These are phyloP conservation scores for Pyrgilauda ruficollis DNA, from an alignment of 2,113 vertebrate genomes.

Conservation along the genomic window DNA sequence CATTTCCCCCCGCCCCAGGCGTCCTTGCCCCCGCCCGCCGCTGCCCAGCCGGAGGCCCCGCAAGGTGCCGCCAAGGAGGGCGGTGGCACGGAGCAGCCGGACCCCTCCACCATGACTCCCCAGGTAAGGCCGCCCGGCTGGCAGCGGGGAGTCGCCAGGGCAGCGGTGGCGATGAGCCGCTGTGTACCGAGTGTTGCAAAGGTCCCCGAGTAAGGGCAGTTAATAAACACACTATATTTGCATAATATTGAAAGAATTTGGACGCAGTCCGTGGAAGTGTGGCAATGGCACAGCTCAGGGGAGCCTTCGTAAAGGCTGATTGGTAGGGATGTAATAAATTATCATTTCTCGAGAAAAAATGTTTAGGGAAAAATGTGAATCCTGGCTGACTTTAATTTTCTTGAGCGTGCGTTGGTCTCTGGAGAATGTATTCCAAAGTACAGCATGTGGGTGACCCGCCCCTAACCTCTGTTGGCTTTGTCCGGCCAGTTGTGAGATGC, in stretches of 20 bases:
- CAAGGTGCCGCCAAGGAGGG: slow-evolving; percentile 55
- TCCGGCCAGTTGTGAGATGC: background rate
- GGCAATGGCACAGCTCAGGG: background rate
- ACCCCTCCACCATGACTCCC: slow-evolving; percentile 79
- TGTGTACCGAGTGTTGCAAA: background rate
- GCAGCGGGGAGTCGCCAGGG: background rate
- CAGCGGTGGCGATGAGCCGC: background rate
- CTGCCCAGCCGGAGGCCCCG: slow-evolving; percentile 53
- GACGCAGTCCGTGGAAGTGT: background rate
- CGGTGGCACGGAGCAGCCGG: slow-evolving; percentile 60
- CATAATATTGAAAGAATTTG: background rate
- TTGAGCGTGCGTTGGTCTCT: background rate
- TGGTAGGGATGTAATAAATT: background rate
- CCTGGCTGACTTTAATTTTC: background rate
- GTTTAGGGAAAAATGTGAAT: background rate
- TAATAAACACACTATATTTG: background rate
- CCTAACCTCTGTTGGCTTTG: background rate
- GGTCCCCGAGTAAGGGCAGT: background rate
- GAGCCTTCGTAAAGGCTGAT: background rate
- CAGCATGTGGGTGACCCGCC: fast-evolving
- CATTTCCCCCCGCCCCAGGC: slow-evolving; percentile 47
- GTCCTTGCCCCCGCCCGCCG: slow-evolving; percentile 23
- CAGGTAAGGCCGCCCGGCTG: slow-evolving; percentile 78
- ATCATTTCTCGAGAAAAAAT: background rate
- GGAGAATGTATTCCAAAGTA: background rate